Percentiles rank a stretch among this genome's conserved stretches.
phyloP scores from a whole-genome alignment of 2,113 vertebrate genomes.

The Riparia riparia region DNA sequence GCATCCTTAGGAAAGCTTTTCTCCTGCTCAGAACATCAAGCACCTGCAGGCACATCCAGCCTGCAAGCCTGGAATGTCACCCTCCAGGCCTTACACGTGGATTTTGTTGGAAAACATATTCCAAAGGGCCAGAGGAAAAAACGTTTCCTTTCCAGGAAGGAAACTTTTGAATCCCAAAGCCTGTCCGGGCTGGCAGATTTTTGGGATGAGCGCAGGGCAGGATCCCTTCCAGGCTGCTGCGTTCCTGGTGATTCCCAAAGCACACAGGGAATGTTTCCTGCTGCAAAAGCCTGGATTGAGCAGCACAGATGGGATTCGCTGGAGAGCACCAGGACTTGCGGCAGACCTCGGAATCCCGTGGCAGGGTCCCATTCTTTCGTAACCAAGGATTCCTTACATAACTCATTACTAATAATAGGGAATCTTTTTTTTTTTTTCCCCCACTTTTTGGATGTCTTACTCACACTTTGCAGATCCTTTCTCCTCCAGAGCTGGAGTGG shows the following conservation, averaged over 20 bases:
- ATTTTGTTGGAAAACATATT: not conserved
- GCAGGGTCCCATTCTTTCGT: not conserved
- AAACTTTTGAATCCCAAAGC: not conserved
- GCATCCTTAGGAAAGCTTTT: not conserved
- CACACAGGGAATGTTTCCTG: not conserved
- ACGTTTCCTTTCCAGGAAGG: not conserved
- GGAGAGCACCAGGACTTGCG: not conserved
- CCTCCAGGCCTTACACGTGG: accelerated
- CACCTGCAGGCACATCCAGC: not conserved
- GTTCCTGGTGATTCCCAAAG: not conserved
- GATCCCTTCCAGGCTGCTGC: not conserved
- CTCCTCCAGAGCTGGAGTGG: not conserved
- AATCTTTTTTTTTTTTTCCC: not conserved
- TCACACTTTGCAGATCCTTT: not conserved
- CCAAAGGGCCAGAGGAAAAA: not conserved
- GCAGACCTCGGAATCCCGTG: not conserved
- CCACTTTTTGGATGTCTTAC: not conserved
- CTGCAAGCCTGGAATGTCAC: accelerated
- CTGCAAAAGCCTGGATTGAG: not conserved
- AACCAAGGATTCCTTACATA: not conserved
- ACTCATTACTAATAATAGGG: not conserved
- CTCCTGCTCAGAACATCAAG: not conserved
- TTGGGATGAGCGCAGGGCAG: not conserved
- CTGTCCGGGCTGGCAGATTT: not conserved
- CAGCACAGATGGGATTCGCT: not conserved